Percentiles rank a stretch among this genome's conserved stretches.
These are phyloP conservation scores for Ameiurus melas DNA, from an alignment of 2,113 vertebrate species.

Conservation along the genomic window DNA sequence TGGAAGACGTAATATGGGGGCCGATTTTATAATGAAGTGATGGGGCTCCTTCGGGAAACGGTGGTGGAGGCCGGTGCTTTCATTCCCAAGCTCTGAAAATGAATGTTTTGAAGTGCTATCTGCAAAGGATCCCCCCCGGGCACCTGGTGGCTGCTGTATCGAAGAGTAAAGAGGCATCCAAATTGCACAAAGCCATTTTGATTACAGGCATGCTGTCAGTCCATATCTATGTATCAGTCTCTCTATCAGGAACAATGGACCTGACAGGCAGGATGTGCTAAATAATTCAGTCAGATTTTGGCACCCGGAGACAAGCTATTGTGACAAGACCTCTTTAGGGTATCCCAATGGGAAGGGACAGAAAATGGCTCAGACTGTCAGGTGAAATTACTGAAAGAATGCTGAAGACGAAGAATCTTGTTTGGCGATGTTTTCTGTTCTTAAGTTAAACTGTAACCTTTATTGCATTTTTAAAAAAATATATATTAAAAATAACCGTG, in stretches of 20 bases:
- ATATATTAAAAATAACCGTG: background rate
- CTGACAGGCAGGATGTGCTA: conserved; percentile 53
- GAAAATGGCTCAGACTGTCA: conserved; percentile 41
- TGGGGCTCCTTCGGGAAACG: conserved; percentile 66
- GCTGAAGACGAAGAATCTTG: conserved; percentile 18
- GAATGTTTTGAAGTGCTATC: conserved; percentile 65
- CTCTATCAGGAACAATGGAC: conserved; percentile 50
- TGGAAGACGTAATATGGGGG: conserved; percentile 67
- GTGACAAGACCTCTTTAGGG: conserved; percentile 53
- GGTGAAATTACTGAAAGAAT: conserved; percentile 35
- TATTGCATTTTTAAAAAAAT: background rate
- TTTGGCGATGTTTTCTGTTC: background rate
- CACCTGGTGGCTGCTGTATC: conserved; percentile 47
- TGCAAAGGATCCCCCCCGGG: conserved; percentile 61
- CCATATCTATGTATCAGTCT: conserved; percentile 51
- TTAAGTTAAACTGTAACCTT: background rate
- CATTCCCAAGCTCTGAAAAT: conserved; percentile 68
- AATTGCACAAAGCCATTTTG: conserved; percentile 64
- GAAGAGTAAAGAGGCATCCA: conserved; percentile 50
- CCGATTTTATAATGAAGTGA: conserved; percentile 73
- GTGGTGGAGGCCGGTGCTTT: conserved; percentile 62
- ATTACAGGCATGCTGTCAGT: conserved; percentile 56
- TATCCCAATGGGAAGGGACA: conserved; percentile 38
- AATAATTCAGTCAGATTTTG: conserved; percentile 55
- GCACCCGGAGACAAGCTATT: conserved; percentile 49